Conservation (phyloP, 2,888 invertebrate genomes). For the Ectobius pallidus region DNA sequence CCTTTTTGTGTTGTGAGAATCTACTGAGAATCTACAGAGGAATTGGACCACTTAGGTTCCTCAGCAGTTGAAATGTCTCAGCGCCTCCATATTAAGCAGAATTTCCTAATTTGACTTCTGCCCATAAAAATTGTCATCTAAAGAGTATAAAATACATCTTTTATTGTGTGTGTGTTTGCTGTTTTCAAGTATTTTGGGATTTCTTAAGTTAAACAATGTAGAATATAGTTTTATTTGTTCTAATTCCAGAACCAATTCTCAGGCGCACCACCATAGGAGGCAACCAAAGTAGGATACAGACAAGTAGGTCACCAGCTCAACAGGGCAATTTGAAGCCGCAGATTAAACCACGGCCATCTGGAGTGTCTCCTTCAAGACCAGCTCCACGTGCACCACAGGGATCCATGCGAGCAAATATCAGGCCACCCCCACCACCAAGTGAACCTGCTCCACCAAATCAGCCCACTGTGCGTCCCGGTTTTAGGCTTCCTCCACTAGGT, state of each 20-base stretch:
- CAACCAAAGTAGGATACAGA: background rate
- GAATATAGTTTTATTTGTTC: too few relatives aligned
- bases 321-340: background rate
- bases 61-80: too few relatives aligned
- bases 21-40: too few relatives aligned
- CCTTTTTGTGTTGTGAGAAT: too few relatives aligned
- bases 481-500: conserved; percentile 48
- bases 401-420: conserved; percentile 46
- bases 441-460: conserved; percentile 58
- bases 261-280: conserved; percentile 3
- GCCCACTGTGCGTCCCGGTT: conserved; percentile 50
- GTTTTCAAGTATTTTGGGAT: too few relatives aligned
- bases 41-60: too few relatives aligned
- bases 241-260: conserved; percentile 30
- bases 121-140: too few relatives aligned
- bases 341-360: background rate
- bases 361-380: background rate
- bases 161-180: too few relatives aligned
- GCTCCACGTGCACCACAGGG: conserved; percentile 37
- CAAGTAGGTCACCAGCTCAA: background rate
- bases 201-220: too few relatives aligned
- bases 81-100: too few relatives aligned
- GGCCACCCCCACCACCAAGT: conserved; percentile 57
- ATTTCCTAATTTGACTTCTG: too few relatives aligned
- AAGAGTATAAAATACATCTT: too few relatives aligned